Base-by-base conservation (phyloP, 2,113 vertebrate genomes). In the Amphiprion ocellaris region DNA sequence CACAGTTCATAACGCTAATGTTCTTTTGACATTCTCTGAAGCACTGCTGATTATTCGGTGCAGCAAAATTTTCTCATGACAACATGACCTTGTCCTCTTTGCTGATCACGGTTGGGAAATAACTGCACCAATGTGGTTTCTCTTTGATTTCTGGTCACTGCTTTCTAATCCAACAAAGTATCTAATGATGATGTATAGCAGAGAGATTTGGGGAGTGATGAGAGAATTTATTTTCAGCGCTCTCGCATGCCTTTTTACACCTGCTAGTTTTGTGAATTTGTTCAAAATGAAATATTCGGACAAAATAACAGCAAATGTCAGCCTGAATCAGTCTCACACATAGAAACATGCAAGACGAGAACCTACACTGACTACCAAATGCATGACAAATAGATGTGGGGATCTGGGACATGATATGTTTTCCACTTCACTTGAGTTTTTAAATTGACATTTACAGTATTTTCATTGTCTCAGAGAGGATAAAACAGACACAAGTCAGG, bases 71-170 rank as follows among this genome's bases (percentile, higher is more conserved):
- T 76, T 90, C 84, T 71, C 83, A 90, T 69, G 82, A 77, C 77
- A 75, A 87, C 82, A 84, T 54, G 26, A 86, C 60, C 73, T 79
- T 46, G 74, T 82, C 85, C 73, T 87, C 78, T 82, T 65, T 61
- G 88, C 79, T 82, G 74, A 76, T 74, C 70, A 56, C 55, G 69
- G 77, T 81, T 77, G 58, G 69, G 60, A 84, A 77, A 85, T 89
- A 91, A 91, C 83, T 87, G 79, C 70, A 81, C 56, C 89, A 84
- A 88, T 88, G 88, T 91, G 86, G 47, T 52, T 72, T 72, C 72
- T 23, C 79, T 87, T 90, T 87, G 74, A 84, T 84, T 81, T 66
- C 49, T 3, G 59, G 52, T 79, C 70, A 41, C 74, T 53, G 30
- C 78, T 73, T 68, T 46, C 33, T 77, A 87, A 90, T 85, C 73